phyloP scores from a whole-genome alignment of 2,888 invertebrate species.

The Polydrusus tereticollis region DNA sequence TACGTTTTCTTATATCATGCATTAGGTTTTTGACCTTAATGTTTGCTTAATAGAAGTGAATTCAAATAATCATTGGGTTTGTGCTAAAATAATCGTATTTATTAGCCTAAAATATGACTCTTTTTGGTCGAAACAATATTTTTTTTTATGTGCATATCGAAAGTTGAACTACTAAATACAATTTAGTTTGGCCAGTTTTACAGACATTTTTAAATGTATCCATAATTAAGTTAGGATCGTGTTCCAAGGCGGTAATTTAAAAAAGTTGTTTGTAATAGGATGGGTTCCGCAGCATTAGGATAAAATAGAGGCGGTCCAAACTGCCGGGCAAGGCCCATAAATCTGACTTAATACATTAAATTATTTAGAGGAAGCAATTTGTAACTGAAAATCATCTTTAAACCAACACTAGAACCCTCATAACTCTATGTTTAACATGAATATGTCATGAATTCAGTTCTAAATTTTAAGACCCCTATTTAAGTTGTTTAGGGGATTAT shows the following conservation, averaged over 20 bases:
- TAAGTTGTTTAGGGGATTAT: not conserved
- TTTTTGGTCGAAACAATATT: too few species aligned
- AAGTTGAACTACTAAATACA: too few species aligned
- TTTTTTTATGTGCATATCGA: too few species aligned
- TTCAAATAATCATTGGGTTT: too few species aligned
- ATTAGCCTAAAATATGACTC: too few species aligned
- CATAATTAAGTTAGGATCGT: too few species aligned
- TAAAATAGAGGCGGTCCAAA: conserved; percentile 27
- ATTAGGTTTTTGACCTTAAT: too few species aligned
- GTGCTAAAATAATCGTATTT: too few species aligned
- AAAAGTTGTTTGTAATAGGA: conserved; percentile 18
- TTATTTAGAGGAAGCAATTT: conserved; percentile 66
- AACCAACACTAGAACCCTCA: conserved; percentile 63
- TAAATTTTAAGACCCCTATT: not conserved
- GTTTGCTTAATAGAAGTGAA: too few species aligned
- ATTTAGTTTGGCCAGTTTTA: too few species aligned
- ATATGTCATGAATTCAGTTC: conserved; percentile 38
- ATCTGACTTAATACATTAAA: conserved; percentile 64
- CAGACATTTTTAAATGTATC: too few species aligned
- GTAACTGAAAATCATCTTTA: conserved; percentile 65
- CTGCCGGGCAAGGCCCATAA: conserved; percentile 52
- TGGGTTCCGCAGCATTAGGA: conserved; percentile 21
- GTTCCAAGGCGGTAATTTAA: not conserved
- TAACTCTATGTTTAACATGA: conserved; percentile 62
- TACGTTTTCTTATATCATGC: too few species aligned